Evolutionary conservation across 2,888 invertebrate genomes (phyloP), one percentile per base, ranked within the genome.

Genomic region (Spilosoma lubricipeda): DNA sequence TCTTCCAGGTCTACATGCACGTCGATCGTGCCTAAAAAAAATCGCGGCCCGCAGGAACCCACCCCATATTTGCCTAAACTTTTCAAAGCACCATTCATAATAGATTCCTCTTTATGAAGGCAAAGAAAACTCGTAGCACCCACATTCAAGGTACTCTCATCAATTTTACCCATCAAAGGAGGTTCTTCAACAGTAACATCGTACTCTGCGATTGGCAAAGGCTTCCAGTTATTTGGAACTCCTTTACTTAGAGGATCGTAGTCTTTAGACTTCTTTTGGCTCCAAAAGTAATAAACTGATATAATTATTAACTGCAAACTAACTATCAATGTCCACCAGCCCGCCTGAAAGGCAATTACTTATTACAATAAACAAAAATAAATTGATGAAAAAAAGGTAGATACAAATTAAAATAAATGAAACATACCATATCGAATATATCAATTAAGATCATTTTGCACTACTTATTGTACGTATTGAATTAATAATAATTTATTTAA

Each of bases 11-110:
- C 97, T 71, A 99, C 94, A 92, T 99, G 99, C 5, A 99, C 98
- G 91, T 99, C 99, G 95, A 99, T 97, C 0, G 99, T 99, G 48
- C 99, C 99, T 91, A 99, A 99, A 93, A 99, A 99, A 0, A 99
- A 99, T 88, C 99, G 95, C 0, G 99, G 99, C 0, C 99, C 99
- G 94, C 99, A 99, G 0, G 99, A 99, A 0, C 99, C 99, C 0
- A 99, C 99, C 3, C 99, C 99, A 94, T 99, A 99, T 89, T 99
- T 98, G 72, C 97, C 96, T 74, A 99, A 95, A 8, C 98, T 96
- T 72, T 97, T 94, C 66, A 98, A 96, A 0, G 99, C 98, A 73
- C 95, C 97, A 64, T 98, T 97, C 90, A 98, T 97, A 36, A 99
- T 97, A n/a, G 96, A 94, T 63, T 97, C 94, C 87, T 98, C 97